A percentile compares a stretch with the other conserved stretches of the same genome.
Evolutionary conservation across 2,113 vertebrate species (phyloP).

Genomic region (Fulmarus glacialis): DNA sequence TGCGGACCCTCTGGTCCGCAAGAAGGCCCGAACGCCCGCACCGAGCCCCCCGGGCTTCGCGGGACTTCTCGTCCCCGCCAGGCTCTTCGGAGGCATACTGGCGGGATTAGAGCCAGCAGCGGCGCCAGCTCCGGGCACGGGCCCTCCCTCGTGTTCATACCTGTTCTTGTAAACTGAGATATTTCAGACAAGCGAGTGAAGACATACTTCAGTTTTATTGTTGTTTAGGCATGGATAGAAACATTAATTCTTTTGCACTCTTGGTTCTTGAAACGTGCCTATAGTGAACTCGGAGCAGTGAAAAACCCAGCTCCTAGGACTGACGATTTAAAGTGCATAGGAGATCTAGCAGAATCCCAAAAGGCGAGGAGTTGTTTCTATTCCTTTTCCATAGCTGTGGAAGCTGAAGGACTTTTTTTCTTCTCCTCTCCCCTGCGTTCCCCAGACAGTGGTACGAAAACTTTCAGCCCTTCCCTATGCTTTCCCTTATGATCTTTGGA

Average conservation of each 20-base stretch:
- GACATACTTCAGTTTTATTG: slow-evolving; percentile 82
- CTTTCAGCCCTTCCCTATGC: slow-evolving; percentile 29
- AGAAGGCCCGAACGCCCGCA: not conserved
- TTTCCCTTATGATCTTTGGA: slow-evolving; percentile 26
- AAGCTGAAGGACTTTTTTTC: not conserved
- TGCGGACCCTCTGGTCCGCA: not conserved
- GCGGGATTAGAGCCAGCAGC: not conserved
- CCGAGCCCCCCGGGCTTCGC: rapidly evolving
- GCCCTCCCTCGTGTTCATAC: rapidly evolving
- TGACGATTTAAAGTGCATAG: slow-evolving; percentile 58
- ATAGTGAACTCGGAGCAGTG: slow-evolving; percentile 53
- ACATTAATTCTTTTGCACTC: slow-evolving; percentile 76
- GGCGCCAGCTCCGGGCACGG: rapidly evolving
- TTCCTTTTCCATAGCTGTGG: not conserved
- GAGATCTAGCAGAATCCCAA: slow-evolving; percentile 46
- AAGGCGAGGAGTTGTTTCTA: slow-evolving; percentile 4
- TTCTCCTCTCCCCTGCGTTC: not conserved
- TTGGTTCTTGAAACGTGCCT: slow-evolving; percentile 67
- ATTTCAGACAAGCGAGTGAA: slow-evolving; percentile 68
- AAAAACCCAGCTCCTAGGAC: slow-evolving; percentile 39
- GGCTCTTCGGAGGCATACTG: rapidly evolving
- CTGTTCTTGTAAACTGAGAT: not conserved
- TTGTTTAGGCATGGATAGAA: slow-evolving; percentile 81
- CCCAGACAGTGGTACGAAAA: not conserved
- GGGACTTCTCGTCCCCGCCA: not conserved